A percentile compares a stretch with the other conserved stretches of the same genome.
phyloP scores from a whole-genome alignment of 2,888 invertebrate genomes.

The Rhopalosiphum nymphaeae region DNA sequence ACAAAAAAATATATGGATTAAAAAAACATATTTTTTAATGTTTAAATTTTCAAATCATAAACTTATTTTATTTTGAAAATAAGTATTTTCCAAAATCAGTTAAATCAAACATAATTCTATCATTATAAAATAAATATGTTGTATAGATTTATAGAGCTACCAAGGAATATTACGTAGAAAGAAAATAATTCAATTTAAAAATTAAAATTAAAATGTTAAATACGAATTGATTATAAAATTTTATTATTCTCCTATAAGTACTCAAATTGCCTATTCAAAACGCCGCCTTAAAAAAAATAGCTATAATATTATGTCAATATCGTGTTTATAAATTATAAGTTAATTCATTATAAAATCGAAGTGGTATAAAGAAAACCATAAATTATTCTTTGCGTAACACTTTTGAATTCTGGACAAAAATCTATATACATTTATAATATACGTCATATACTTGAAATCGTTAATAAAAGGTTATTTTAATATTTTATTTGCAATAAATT shows the following conservation, averaged over 20 bases:
- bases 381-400: not conserved
- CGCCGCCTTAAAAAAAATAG: constrained; percentile 30
- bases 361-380: not conserved
- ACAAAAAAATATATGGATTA: not conserved
- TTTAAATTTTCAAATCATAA: not conserved
- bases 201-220: not conserved
- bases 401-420: not conserved
- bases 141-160: not conserved
- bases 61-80: not conserved
- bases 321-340: not conserved
- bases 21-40: not conserved
- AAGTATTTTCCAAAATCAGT: not conserved
- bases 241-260: constrained; percentile 12
- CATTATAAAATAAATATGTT: not conserved
- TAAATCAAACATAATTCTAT: not conserved
- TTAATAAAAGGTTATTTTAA: not conserved
- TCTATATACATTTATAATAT: not conserved
- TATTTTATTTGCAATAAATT: not conserved
- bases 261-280: constrained; percentile 38
- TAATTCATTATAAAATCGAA: not conserved
- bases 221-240: not conserved
- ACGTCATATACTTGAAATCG: not conserved
- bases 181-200: too few species aligned
- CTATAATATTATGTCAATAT: not conserved
- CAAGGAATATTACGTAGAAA: not conserved